Base-by-base conservation (phyloP, 1,140 invertebrate species). In the Pseudoatta argentina region DNA sequence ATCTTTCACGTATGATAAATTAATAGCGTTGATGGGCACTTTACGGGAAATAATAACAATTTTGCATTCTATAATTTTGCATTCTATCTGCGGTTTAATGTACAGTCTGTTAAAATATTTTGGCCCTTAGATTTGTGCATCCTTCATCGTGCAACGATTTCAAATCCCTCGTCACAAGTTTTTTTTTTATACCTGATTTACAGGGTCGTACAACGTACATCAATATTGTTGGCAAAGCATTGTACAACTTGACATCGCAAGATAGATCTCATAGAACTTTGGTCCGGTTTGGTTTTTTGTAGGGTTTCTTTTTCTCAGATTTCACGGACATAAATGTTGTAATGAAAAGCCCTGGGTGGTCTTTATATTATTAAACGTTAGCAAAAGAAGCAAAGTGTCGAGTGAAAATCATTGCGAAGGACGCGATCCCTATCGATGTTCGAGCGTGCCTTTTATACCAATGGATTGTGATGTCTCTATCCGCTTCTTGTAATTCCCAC, bases 391-490 rank as follows among this genome's bases (percentile, higher is more conserved):
- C 77, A 69, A 53, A 83, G 82, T 73, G 88, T 89, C 91, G 88
- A 92, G 89, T 82, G 78, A 89, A 79, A 89, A 91, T 89, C 87
- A 87, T 44, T 10, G 8, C 8, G 8, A 91, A 89, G 86, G 83
- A 12, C 63, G 61, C 16, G 57, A 87, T 89, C 86, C 71, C 81
- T 89, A 86, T 87, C 82, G 87, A 85, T 64, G 66, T 87, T 64
- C 27, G 93, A 91, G 92, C 93, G 89, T 95, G 93, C 93, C 93
- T 95, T 86, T 91, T 90, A 92, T 92, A 92, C 91, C 92, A 72
- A 71, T 89, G 94, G 94, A 95, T 95, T 95, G 94, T 93, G 91
- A 95, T 95, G 94, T 95, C 94, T 95, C 94, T 95, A 95, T 95
- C 94, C 93, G 93, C 91, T 95, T 95, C 93, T 94, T 93, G 88